Conservation (phyloP, 2,888 invertebrate species). For the Helicoverpa assulta region DNA sequence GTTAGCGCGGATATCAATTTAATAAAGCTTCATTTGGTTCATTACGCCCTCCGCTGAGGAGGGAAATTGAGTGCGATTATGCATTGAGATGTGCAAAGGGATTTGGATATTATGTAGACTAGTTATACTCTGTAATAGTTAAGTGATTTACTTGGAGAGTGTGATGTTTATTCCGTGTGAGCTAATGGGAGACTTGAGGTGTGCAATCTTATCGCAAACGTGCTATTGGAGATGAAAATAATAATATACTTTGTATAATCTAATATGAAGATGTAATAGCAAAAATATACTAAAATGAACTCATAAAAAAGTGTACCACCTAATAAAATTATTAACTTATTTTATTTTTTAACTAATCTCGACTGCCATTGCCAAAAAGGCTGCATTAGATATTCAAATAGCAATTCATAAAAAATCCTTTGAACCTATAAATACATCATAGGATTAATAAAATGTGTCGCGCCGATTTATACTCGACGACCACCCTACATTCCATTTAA, state of each 20-base stretch:
- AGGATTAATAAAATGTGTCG: constrained; percentile 56
- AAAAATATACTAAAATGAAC: not conserved
- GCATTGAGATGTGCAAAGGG: constrained; percentile 51
- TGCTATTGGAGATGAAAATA: not conserved
- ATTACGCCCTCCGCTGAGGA: constrained; percentile 51
- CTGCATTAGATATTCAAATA: constrained; percentile 27
- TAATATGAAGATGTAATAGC: no score
- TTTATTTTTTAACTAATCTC: not conserved
- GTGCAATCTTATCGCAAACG: not conserved
- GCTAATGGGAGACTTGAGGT: not conserved
- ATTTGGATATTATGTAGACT: constrained; percentile 33
- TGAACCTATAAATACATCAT: constrained; percentile 53
- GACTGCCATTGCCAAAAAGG: constrained; percentile 10
- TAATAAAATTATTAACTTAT: not conserved
- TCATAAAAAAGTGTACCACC: not conserved
- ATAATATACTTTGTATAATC: no score
- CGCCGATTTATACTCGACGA: constrained; percentile 32
- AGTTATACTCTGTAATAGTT: not conserved
- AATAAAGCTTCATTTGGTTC: constrained; percentile 60
- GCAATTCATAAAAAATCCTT: constrained; percentile 29
- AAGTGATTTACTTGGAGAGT: not conserved
- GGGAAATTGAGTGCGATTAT: constrained; percentile 52
- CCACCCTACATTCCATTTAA: constrained; percentile 54
- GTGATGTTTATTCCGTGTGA: not conserved
- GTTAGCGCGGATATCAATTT: constrained; percentile 60